These are phyloP conservation scores for Muscina levida DNA, from an alignment of 2,888 invertebrate genomes.

Conservation along the genomic window DNA sequence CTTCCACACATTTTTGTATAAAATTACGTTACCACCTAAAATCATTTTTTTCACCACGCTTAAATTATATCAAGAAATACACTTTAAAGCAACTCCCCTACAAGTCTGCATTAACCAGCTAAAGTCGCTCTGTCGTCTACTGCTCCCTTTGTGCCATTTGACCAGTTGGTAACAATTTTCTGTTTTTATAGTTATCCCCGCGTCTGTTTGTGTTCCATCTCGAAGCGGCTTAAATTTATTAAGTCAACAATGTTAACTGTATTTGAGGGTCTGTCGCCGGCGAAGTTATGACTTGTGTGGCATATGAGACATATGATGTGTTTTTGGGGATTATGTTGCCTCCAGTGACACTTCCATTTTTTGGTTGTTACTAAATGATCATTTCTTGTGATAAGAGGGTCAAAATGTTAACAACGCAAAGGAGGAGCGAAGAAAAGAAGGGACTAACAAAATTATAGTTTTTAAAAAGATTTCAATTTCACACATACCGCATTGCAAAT, in stretches of 20 bases:
- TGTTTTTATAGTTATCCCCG: slow-evolving; percentile 6
- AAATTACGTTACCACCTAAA: too few species aligned
- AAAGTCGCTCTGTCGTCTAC: too few species aligned
- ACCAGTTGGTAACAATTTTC: slow-evolving; percentile 45
- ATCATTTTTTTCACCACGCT: too few species aligned
- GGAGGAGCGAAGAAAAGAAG: not conserved
- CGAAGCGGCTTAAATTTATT: slow-evolving; percentile 55
- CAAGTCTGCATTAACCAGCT: too few species aligned
- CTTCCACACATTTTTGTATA: too few species aligned
- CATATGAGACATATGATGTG: slow-evolving; percentile 17
- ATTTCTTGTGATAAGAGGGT: slow-evolving; percentile 23
- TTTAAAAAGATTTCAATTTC: slow-evolving; percentile 36
- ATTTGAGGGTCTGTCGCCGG: slow-evolving; percentile 19
- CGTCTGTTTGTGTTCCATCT: slow-evolving; percentile 19
- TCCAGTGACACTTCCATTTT: not conserved
- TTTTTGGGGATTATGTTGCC: not conserved
- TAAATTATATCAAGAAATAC: too few species aligned
- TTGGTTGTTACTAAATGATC: slow-evolving; percentile 6
- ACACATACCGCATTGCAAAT: slow-evolving; percentile 18
- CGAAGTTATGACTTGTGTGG: slow-evolving; percentile 12
- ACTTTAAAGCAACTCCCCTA: too few species aligned
- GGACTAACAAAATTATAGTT: slow-evolving; percentile 27
- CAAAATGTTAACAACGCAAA: slow-evolving; percentile 15
- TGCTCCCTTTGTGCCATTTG: not conserved
- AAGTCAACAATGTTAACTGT: slow-evolving; percentile 44